Evolutionary conservation across 2,113 vertebrate genomes (phyloP).

Genomic region (Cygnus buccinator): DNA sequence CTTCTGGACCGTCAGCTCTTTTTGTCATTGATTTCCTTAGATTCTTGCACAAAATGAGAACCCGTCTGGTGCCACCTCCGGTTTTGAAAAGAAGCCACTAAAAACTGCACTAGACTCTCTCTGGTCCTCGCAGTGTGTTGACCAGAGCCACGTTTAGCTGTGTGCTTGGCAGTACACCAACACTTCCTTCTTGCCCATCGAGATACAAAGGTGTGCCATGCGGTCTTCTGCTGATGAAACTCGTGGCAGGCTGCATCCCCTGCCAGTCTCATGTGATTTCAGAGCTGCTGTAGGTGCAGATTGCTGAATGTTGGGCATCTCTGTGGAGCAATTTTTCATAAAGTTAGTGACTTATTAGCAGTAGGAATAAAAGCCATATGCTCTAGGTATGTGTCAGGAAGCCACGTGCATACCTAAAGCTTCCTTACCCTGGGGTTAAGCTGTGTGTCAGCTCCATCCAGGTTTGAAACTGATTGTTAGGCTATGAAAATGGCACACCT

Average conservation of each 20-base stretch:
- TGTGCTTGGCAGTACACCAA: rapidly evolving
- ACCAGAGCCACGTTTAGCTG: not conserved
- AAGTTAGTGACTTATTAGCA: not conserved
- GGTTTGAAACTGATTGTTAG: not conserved
- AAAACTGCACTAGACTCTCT: not conserved
- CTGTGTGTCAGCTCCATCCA: not conserved
- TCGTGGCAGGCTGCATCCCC: rapidly evolving
- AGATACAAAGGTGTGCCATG: rapidly evolving
- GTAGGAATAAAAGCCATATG: not conserved
- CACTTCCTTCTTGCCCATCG: not conserved
- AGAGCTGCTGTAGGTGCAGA: not conserved
- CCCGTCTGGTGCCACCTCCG: rapidly evolving
- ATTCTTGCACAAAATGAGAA: not conserved
- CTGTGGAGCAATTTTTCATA: rapidly evolving
- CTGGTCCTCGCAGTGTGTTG: rapidly evolving
- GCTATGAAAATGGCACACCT: not conserved
- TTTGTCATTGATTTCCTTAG: not conserved
- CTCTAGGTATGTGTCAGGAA: not conserved
- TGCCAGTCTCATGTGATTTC: not conserved
- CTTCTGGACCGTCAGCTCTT: not conserved
- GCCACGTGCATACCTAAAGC: not conserved
- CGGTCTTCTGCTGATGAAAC: not conserved
- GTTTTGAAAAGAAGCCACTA: not conserved
- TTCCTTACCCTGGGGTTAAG: not conserved
- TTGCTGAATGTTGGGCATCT: rapidly evolving